Conservation (phyloP, 2,888 invertebrate species). For the Sycophila texana region DNA sequence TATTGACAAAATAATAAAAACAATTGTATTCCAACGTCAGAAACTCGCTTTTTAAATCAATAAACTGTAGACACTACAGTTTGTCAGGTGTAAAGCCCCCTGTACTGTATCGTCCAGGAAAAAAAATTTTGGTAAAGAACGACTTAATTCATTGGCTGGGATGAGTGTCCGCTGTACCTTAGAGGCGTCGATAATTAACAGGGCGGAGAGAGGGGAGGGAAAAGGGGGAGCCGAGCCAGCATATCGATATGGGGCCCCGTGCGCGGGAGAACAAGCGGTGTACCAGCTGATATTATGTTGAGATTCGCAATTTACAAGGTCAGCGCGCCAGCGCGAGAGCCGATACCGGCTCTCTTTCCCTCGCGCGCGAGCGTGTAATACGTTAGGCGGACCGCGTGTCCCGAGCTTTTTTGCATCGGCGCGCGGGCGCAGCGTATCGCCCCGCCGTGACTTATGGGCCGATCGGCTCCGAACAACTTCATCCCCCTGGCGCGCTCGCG, state of each 20-base stretch:
- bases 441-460: conserved; percentile 49
- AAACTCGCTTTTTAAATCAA: background rate
- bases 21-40: background rate
- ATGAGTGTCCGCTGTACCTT: too few relatives aligned
- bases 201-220: background rate
- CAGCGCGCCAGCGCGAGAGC: conserved; percentile 41
- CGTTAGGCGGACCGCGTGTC: conserved; percentile 9
- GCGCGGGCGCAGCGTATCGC: background rate
- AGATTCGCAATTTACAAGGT: conserved; percentile 63
- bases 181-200: conserved; percentile 39
- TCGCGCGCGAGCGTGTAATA: conserved; percentile 31
- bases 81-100: too few relatives aligned
- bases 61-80: too few relatives aligned
- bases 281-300: conserved; percentile 62
- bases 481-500: conserved; percentile 32
- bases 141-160: background rate
- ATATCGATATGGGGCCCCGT: background rate
- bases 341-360: conserved; percentile 32
- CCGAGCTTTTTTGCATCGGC: conserved; percentile 35
- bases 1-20: background rate
- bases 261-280: conserved; percentile 48
- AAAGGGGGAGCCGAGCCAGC: background rate
- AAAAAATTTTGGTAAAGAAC: too few relatives aligned
- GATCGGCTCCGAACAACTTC: conserved; percentile 49
- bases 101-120: too few relatives aligned